Conservation (phyloP, 2,113 vertebrate species). For the Myrmecophaga tridactyla region DNA sequence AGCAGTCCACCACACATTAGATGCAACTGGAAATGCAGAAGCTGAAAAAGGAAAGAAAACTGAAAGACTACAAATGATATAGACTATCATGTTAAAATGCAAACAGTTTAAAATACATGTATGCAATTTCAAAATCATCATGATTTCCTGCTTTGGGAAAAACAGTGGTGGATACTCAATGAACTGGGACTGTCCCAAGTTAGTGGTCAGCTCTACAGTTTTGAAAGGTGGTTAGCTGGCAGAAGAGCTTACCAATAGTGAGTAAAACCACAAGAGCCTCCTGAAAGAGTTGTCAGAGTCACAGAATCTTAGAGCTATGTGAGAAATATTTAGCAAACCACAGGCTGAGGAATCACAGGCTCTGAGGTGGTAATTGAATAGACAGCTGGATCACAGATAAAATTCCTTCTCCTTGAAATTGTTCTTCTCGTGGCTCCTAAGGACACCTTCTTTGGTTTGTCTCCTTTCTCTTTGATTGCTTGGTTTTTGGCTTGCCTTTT, state of each 20-base stretch:
- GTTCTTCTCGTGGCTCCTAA: neutral
- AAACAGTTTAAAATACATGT: neutral
- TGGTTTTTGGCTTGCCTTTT: neutral
- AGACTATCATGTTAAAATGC: neutral
- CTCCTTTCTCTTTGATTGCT: neutral
- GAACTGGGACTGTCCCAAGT: neutral
- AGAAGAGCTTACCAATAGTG: neutral
- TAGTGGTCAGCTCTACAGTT: neutral
- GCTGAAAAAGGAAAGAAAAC: slow-evolving; percentile 5
- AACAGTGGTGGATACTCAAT: neutral
- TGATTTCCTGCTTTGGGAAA: neutral
- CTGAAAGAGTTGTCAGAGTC: neutral
- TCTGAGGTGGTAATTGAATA: neutral
- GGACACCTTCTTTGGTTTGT: neutral
- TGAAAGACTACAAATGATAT: neutral
- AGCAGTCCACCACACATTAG: neutral
- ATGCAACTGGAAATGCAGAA: neutral
- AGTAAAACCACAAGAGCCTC: neutral
- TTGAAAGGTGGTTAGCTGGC: neutral
- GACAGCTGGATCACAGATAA: slow-evolving; percentile 16
- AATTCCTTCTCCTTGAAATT: neutral
- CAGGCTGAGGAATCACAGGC: neutral
- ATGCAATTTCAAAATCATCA: slow-evolving; percentile 18
- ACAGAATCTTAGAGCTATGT: neutral
- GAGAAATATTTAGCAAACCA: neutral